Base-by-base conservation (phyloP, 2,888 invertebrate genomes). In the Linnaemya tessellans region DNA sequence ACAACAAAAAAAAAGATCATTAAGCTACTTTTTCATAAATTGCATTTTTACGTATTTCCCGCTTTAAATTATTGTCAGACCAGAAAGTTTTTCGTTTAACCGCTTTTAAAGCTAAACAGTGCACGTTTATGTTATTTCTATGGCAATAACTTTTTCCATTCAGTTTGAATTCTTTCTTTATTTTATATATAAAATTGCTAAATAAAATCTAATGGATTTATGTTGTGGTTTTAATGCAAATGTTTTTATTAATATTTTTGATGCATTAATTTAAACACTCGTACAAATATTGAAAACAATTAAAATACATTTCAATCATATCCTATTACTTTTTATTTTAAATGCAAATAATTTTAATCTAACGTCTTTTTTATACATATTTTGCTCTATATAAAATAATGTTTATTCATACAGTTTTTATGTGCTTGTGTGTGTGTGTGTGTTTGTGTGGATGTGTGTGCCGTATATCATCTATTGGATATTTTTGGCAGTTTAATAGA, bases 281-380 rank as follows among this genome's bases (percentile, higher is more conserved):
- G 38, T 25, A 58, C 11, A 74, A 67, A 74, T 67, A 80, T 80
- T 56, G 51, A 41, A 70, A 74, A 60, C 73, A 74, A 80, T 74
- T 74, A 74, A 67, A 80, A 74, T 74, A 51, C 58, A 80, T 67
- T 74, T 80, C 80, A 74, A 80, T 80, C 74, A 80, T 74, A 80
- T 67, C 18, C 65, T 41, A 67, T 67, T 67, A 67, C 73, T 58
- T 67, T 80, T 74, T 74, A 68, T 68, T 74, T 73, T 43, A 51
- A 65, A 70, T 77, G 43, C 65, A 71, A 82, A 82, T 56, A 22
- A 46, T 68, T 75, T 81, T 62, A 75, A 81, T 73, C 81, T 81
- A 67, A 51, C 5, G 49, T 18, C 7, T 46, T 67, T 20, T 30
- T 43, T 38, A n/a, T 38, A 25, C 10, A 11, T 30, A 30, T 38